phyloP scores from a whole-genome alignment of 1,140 invertebrate genomes.

The Euborellia annulipes region DNA sequence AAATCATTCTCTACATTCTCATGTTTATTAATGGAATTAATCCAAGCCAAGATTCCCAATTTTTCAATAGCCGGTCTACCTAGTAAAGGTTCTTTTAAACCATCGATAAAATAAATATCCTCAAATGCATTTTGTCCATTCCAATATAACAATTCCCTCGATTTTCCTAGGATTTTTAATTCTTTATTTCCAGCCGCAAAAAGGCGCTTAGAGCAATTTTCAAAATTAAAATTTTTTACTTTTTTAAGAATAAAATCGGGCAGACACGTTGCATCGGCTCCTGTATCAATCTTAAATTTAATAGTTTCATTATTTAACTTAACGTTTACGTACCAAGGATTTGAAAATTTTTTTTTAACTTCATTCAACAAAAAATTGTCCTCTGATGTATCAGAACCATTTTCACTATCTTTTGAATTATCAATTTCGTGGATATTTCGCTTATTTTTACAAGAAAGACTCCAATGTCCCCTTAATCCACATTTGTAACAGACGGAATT shows the following conservation, averaged over 20 bases:
- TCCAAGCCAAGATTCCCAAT: not conserved
- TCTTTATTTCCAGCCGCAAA: not conserved
- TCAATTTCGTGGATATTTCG: not conserved
- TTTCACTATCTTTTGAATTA: not conserved
- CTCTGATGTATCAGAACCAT: not conserved
- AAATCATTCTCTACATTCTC: not conserved
- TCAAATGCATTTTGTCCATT: not conserved
- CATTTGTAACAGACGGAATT: not conserved
- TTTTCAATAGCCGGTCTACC: not conserved
- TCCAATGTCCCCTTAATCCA: not conserved
- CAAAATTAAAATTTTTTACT: not conserved
- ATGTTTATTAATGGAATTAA: not conserved
- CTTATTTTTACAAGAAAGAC: not conserved
- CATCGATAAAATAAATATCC: not conserved
- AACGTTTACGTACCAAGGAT: not conserved
- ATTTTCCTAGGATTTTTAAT: not conserved
- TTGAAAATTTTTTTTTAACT: not conserved
- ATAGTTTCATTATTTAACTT: not conserved
- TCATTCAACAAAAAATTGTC: not conserved
- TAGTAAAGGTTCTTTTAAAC: not conserved
- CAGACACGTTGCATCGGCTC: not conserved
- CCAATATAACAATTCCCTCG: not conserved
- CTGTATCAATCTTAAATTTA: constrained; percentile 2
- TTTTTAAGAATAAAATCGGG: not conserved
- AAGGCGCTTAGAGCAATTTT: not conserved